phyloP scores from a whole-genome alignment of 2,797 vertebrate species.

The Cossypha caffra region DNA sequence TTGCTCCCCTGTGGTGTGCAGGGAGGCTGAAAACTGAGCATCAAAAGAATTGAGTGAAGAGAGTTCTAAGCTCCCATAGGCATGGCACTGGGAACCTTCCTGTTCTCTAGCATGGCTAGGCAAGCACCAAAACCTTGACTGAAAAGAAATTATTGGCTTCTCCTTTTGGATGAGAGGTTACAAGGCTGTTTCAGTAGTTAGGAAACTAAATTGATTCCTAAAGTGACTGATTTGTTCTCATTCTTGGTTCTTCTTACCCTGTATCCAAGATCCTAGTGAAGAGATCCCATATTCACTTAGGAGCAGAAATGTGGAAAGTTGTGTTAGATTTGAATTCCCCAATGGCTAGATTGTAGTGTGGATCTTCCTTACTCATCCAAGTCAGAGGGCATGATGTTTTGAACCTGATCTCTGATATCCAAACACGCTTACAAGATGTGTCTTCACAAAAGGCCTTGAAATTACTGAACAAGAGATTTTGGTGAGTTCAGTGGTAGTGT shows the following conservation, averaged over 20 bases:
- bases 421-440: accelerated
- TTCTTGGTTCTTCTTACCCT: neutral
- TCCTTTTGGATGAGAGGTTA: neutral
- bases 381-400: neutral
- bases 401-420: neutral
- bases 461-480: neutral
- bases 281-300: neutral
- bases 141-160: neutral
- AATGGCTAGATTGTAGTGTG: neutral
- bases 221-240: neutral
- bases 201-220: neutral
- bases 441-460: neutral
- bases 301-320: neutral
- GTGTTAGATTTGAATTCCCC: neutral
- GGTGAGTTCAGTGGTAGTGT: neutral
- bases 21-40: neutral
- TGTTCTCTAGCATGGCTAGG: neutral
- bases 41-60: neutral
- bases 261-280: neutral
- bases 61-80: neutral
- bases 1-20: neutral
- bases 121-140: neutral
- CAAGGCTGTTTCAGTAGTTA: neutral
- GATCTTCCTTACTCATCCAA: neutral
- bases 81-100: neutral